phyloP scores from a whole-genome alignment of 2,888 invertebrate species.

The Trichogramma evanescens region DNA sequence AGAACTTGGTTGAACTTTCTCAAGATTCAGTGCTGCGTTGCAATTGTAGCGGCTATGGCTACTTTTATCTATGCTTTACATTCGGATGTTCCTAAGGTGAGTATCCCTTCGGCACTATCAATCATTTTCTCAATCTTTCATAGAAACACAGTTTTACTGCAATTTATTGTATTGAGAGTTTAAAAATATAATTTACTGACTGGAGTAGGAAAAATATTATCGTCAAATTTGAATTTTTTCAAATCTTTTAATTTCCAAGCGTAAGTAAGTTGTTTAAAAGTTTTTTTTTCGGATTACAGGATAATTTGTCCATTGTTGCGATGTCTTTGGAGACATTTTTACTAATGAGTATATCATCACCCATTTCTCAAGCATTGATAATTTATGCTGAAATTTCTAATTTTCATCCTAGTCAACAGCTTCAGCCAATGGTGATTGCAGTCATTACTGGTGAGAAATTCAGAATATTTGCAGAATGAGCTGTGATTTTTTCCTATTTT shows the following conservation, averaged over 20 bases:
- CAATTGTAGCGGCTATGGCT: conserved; percentile 65
- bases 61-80: conserved; percentile 48
- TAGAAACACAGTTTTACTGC: too few species aligned
- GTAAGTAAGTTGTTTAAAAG: not conserved
- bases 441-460: conserved; percentile 56
- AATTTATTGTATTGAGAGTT: too few species aligned
- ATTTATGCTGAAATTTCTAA: conserved; percentile 65
- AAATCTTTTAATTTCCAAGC: not conserved
- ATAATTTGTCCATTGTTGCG: conserved; percentile 55
- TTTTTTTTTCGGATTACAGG: conserved; percentile 41
- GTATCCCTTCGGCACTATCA: not conserved
- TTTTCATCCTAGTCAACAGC: conserved; percentile 50
- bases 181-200: not conserved
- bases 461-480: not conserved
- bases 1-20: conserved; percentile 57
- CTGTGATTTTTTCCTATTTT: not conserved
- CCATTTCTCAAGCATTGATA: conserved; percentile 64
- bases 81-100: conserved; percentile 42
- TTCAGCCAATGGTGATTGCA: conserved; percentile 60
- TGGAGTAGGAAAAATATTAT: not conserved
- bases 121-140: not conserved
- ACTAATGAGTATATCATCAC: conserved; percentile 62
- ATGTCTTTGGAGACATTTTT: conserved; percentile 60
- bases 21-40: conserved; percentile 63
- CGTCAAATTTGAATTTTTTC: not conserved